Evolutionary conservation across 2,113 vertebrate species (phyloP).

Genomic region (Lanius collurio): DNA sequence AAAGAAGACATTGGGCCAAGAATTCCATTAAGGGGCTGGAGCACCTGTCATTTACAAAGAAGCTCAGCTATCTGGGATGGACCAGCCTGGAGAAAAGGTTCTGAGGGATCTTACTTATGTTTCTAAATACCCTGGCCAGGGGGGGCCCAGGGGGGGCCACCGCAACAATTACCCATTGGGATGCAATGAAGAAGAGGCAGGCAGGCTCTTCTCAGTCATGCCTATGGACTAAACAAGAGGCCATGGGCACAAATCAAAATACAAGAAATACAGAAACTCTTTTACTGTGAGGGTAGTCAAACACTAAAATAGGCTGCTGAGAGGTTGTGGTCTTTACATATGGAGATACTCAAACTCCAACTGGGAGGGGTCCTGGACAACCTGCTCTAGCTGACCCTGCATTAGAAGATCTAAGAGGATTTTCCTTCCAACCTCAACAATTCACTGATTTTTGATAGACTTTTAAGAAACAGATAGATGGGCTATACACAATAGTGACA

Average conservation of each 20-base stretch:
- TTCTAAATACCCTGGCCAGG: not conserved
- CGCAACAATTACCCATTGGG: too few relatives aligned
- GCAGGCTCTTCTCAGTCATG: not conserved
- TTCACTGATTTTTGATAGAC: not conserved
- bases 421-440: not conserved
- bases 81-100: not conserved
- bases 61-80: not conserved
- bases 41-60: not conserved
- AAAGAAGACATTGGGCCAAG: not conserved
- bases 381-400: not conserved
- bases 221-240: not conserved
- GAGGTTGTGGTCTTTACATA: not conserved
- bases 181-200: not conserved
- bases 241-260: not conserved
- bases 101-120: not conserved
- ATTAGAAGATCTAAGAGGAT: not conserved
- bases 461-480: not conserved
- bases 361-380: not conserved
- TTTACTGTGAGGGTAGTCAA: not conserved
- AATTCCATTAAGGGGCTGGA: not conserved
- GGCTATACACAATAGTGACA: not conserved
- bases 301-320: not conserved
- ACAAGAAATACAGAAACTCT: not conserved
- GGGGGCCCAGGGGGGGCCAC: too few relatives aligned
- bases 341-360: not conserved